A percentile compares a stretch with the other conserved stretches of the same genome.
Evolutionary conservation across 2,113 vertebrate species (phyloP).

Genomic region (Esox niger): DNA sequence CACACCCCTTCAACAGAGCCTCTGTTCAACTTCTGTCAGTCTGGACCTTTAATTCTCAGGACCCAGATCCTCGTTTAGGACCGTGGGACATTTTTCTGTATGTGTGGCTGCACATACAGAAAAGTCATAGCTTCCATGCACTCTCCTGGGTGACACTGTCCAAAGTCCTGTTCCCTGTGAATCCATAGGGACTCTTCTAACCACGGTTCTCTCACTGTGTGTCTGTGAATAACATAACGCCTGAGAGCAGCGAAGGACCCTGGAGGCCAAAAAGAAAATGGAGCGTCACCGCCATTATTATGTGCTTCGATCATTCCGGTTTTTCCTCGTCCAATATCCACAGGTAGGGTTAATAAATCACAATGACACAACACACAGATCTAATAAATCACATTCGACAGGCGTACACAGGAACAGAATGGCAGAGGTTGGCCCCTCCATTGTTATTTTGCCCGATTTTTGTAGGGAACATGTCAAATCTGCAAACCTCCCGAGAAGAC

Average conservation of each 20-base stretch:
- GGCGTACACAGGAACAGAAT: no score
- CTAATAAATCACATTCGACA: no score
- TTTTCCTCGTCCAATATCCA: no score
- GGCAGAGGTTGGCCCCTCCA: no score
- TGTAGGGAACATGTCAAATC: no score
- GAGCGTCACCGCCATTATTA: no score
- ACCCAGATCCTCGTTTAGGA: background rate
- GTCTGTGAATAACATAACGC: background rate
- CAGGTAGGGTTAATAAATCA: no score
- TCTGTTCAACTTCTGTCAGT: conserved; percentile 33
- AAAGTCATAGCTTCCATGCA: no score
- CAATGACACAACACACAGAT: no score
- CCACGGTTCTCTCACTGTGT: background rate
- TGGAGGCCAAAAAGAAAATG: background rate
- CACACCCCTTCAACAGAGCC: conserved; percentile 24
- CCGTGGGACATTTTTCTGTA: background rate
- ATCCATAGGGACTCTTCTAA: background rate
- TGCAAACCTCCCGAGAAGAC: no score
- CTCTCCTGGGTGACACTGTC: background rate
- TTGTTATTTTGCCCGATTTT: no score
- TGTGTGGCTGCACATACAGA: background rate
- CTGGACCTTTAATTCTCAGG: conserved; percentile 21
- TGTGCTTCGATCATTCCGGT: no score
- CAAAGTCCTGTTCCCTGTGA: background rate
- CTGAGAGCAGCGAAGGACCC: background rate